phyloP scores from a whole-genome alignment of 2,888 invertebrate species.

The Campoplex capitator region DNA sequence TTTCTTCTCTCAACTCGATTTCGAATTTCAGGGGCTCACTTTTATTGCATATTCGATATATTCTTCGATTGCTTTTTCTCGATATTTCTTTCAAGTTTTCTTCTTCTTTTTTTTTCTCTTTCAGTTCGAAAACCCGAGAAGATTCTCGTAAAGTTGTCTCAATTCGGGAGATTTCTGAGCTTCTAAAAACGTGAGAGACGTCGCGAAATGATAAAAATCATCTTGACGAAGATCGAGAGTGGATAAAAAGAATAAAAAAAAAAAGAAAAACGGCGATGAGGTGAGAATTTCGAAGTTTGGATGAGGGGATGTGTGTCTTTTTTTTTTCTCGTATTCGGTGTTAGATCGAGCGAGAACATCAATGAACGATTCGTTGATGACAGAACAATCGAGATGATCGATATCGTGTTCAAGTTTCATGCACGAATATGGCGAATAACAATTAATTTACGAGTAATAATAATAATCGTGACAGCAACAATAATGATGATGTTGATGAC shows the following conservation, averaged over 20 bases:
- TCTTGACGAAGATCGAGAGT: background rate
- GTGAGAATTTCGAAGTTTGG: background rate
- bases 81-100: conserved; percentile 1
- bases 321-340: background rate
- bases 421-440: background rate
- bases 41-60: conserved; percentile 56
- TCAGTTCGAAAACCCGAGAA: conserved; percentile 15
- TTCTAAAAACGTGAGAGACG: conserved; percentile 25
- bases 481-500: conserved; percentile 43
- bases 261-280: background rate
- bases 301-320: background rate
- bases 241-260: background rate
- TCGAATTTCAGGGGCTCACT: background rate
- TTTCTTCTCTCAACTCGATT: background rate
- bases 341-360: background rate
- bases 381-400: background rate
- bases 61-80: conserved; percentile 34
- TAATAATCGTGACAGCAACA: background rate
- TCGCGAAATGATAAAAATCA: conserved; percentile 23
- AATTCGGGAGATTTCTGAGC: background rate
- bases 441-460: background rate
- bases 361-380: conserved; percentile 1
- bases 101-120: background rate
- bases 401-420: background rate
- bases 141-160: background rate